These are phyloP conservation scores for Lamprologus speciosus DNA, from an alignment of 2,113 vertebrate species.

Conservation along the genomic window DNA sequence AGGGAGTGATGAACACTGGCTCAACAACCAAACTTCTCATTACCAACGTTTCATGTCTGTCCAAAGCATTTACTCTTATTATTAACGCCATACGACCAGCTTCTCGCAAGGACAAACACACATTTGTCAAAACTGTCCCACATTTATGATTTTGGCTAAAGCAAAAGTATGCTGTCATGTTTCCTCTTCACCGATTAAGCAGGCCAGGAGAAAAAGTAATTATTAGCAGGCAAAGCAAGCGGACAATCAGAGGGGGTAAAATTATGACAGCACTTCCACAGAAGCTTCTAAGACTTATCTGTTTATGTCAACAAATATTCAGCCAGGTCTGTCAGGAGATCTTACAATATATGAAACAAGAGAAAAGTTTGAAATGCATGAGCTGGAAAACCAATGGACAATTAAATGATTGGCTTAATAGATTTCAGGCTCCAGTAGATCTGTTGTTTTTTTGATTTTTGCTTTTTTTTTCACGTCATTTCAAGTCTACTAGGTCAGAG, in stretches of 20 bases:
- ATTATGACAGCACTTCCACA: neutral
- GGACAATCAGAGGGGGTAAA: neutral
- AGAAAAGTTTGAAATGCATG: neutral
- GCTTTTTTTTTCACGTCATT: neutral
- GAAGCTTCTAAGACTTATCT: neutral
- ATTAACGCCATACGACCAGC: neutral
- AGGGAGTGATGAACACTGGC: neutral
- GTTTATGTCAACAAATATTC: neutral
- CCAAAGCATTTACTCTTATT: neutral
- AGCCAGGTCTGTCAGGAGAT: neutral
- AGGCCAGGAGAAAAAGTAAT: neutral
- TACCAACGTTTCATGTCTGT: neutral
- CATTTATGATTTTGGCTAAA: neutral
- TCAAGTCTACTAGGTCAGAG: neutral
- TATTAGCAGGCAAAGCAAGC: neutral
- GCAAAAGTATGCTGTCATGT: neutral
- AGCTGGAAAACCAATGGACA: neutral
- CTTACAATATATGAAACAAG: neutral
- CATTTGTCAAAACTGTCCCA: neutral
- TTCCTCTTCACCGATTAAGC: neutral
- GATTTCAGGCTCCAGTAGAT: neutral
- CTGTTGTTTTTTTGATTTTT: neutral
- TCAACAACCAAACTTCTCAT: constrained; percentile 3
- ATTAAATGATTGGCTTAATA: neutral
- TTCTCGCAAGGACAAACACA: neutral